These are phyloP conservation scores for Notolepis coatsorum DNA, from an alignment of 2,797 vertebrate genomes.

Conservation along the genomic window DNA sequence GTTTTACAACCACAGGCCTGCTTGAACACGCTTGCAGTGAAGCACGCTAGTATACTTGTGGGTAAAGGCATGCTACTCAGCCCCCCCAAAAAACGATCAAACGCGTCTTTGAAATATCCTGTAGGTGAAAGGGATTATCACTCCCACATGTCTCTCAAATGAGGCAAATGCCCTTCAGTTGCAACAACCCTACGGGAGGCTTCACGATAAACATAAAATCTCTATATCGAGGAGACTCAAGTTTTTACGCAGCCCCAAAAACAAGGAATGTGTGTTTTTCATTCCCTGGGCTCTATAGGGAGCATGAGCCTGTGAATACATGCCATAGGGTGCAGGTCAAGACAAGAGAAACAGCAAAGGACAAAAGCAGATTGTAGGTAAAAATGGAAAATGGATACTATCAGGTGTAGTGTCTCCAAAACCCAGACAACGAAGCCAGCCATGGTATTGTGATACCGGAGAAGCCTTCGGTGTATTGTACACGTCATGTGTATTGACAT, in stretches of 20 bases:
- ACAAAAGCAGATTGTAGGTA: neutral
- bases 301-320: slow-evolving; percentile 5
- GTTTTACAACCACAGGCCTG: slow-evolving; percentile 43
- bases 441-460: too few species aligned
- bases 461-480: too few species aligned
- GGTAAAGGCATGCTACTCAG: neutral
- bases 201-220: neutral
- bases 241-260: neutral
- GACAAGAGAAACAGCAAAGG: too few species aligned
- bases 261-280: too few species aligned
- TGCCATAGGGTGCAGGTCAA: neutral
- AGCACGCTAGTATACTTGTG: slow-evolving; percentile 31
- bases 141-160: too few species aligned
- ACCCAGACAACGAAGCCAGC: too few species aligned
- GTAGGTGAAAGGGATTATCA: neutral
- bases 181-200: neutral
- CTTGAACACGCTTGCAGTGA: slow-evolving; percentile 33
- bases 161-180: neutral
- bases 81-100: too few species aligned
- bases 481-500: neutral
- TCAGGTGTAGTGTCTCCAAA: neutral
- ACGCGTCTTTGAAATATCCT: too few species aligned
- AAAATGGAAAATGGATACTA: neutral
- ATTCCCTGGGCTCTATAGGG: too few species aligned
- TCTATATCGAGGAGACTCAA: neutral